phyloP scores from a whole-genome alignment of 2,113 vertebrate genomes.

The Taxidea taxus region DNA sequence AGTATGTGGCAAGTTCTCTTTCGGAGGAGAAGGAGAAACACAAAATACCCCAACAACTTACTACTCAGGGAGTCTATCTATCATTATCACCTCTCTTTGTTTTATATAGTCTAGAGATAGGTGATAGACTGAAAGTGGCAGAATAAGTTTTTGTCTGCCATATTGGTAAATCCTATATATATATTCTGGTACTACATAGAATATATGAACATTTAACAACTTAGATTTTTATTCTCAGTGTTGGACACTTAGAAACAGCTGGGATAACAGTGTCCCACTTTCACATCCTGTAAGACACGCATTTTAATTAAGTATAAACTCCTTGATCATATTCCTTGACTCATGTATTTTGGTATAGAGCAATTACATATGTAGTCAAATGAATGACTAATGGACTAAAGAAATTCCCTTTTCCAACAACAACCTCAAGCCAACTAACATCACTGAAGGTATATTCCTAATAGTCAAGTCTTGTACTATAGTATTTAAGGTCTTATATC shows the following conservation, averaged over 20 bases:
- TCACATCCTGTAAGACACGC: not conserved
- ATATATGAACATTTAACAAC: not conserved
- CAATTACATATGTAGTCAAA: not conserved
- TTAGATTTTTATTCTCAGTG: not conserved
- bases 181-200: not conserved
- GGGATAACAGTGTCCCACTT: not conserved
- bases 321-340: not conserved
- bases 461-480: not conserved
- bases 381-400: not conserved
- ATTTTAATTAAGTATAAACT: conserved; percentile 9
- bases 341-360: not conserved
- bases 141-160: not conserved
- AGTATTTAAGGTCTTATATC: conserved; percentile 31
- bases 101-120: not conserved
- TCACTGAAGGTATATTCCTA: conserved; percentile 19
- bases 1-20: not conserved
- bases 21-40: not conserved
- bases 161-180: not conserved
- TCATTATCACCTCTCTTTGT: not conserved
- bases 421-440: not conserved
- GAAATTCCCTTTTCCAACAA: not conserved
- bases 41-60: not conserved
- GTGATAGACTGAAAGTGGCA: not conserved
- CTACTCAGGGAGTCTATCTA: not conserved
- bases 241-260: not conserved